phyloP scores from a whole-genome alignment of 2,113 vertebrate genomes.

The Cromileptes altivelis region DNA sequence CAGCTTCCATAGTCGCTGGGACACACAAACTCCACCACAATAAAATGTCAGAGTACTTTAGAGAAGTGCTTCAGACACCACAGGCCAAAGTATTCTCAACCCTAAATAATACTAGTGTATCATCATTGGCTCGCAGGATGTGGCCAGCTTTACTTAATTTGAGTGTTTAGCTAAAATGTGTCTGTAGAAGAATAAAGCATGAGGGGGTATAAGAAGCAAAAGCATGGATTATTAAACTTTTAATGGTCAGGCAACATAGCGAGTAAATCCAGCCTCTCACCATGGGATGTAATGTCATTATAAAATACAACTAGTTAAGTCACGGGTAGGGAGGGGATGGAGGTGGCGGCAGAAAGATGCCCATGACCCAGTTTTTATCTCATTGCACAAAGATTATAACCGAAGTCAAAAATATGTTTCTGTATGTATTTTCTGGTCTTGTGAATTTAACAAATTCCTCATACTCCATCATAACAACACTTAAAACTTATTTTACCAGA shows the following conservation, averaged over 20 bases:
- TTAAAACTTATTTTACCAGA: background rate
- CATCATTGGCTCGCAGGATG: background rate
- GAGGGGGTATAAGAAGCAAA: background rate
- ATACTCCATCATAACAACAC: background rate
- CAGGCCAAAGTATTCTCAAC: background rate
- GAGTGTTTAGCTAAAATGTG: constrained; percentile 16
- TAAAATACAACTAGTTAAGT: constrained; percentile 34
- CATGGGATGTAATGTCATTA: constrained; percentile 14
- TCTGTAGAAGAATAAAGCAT: constrained; percentile 15
- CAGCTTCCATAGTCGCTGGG: background rate
- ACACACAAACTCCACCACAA: background rate
- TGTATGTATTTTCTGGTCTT: background rate
- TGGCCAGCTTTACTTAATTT: constrained; percentile 1
- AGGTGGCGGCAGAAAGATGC: constrained; percentile 27
- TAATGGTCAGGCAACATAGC: constrained; percentile 8
- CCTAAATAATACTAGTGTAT: background rate
- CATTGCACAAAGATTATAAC: constrained; percentile 22
- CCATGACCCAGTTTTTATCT: constrained; percentile 33
- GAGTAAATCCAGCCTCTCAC: constrained; percentile 1
- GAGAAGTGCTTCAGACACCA: background rate
- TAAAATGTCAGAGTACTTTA: background rate
- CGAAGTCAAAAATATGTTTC: constrained; percentile 3
- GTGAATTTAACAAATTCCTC: background rate
- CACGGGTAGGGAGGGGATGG: constrained; percentile 2
- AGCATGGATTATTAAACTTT: constrained; percentile 36